Conservation (phyloP, 2,888 invertebrate species). For the Pandemis corylana region DNA sequence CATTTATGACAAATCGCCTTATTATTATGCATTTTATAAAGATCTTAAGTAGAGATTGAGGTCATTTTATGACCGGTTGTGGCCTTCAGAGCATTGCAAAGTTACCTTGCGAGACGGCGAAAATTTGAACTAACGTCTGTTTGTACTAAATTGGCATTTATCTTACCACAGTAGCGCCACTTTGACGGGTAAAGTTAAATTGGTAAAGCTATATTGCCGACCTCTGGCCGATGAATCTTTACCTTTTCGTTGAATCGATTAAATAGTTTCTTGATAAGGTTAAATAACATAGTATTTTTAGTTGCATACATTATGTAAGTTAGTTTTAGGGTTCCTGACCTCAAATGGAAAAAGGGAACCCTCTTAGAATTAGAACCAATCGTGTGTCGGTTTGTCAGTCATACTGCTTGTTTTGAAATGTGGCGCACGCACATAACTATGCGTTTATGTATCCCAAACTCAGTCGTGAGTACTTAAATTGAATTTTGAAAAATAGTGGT, state of each 20-base stretch:
- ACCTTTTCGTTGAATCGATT: conserved; percentile 28
- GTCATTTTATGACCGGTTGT: conserved; percentile 26
- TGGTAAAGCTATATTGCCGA: conserved; percentile 15
- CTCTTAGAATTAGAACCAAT: no score
- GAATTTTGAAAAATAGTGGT: no score
- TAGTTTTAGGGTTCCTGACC: not conserved
- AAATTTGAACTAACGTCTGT: not conserved
- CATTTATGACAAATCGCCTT: conserved; percentile 31
- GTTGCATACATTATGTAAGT: conserved; percentile 22
- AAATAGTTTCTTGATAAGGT: conserved; percentile 35
- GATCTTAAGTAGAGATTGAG: conserved; percentile 25
- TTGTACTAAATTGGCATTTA: not conserved
- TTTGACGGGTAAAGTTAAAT: not conserved
- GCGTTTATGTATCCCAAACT: no score
- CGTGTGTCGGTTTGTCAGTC: no score
- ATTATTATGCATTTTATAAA: conserved; percentile 37
- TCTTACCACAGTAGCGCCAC: conserved; percentile 12
- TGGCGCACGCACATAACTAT: no score
- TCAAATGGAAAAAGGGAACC: no score
- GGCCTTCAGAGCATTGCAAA: conserved; percentile 22
- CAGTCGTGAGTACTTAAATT: no score
- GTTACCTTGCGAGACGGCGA: conserved; percentile 6
- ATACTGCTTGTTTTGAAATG: no score
- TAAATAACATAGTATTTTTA: conserved; percentile 26
- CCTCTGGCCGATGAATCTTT: conserved; percentile 37